phyloP scores from a whole-genome alignment of 2,797 vertebrate genomes.

The Thalassophryne amazonica region DNA sequence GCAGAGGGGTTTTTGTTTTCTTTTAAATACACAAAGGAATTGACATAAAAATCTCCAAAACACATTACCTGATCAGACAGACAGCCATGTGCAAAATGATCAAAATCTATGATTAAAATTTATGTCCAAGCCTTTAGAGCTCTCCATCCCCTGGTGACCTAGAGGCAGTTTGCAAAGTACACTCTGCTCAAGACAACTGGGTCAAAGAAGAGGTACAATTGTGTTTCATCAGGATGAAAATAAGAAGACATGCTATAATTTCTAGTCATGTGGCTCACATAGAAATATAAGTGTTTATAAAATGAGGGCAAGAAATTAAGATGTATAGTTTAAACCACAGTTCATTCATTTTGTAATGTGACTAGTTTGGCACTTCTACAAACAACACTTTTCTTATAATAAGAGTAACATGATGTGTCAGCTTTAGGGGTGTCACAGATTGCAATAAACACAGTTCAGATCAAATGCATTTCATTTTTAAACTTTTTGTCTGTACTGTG shows the following conservation, averaged over 20 bases:
- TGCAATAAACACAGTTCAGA: too few species aligned
- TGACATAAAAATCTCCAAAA: background rate
- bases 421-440: too few species aligned
- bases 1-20: too few species aligned
- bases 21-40: background rate
- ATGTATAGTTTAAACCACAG: slow-evolving; percentile 1
- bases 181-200: background rate
- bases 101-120: slow-evolving; percentile 9
- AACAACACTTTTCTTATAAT: too few species aligned
- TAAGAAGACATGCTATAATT: slow-evolving; percentile 14
- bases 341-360: too few species aligned
- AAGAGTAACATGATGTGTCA: too few species aligned
- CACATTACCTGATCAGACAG: background rate
- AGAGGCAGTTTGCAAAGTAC: slow-evolving; percentile 21
- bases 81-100: background rate
- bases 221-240: slow-evolving; percentile 10
- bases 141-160: slow-evolving; percentile 10
- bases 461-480: too few species aligned
- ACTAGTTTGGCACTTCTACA: too few species aligned
- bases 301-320: background rate
- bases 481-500: too few species aligned
- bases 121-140: background rate
- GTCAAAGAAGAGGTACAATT: slow-evolving; percentile 3
- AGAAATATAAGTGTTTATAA: slow-evolving; percentile 10
- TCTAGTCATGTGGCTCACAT: slow-evolving; percentile 5